Conservation (phyloP, 2,888 invertebrate genomes). For the Philhelius pedissequus region DNA sequence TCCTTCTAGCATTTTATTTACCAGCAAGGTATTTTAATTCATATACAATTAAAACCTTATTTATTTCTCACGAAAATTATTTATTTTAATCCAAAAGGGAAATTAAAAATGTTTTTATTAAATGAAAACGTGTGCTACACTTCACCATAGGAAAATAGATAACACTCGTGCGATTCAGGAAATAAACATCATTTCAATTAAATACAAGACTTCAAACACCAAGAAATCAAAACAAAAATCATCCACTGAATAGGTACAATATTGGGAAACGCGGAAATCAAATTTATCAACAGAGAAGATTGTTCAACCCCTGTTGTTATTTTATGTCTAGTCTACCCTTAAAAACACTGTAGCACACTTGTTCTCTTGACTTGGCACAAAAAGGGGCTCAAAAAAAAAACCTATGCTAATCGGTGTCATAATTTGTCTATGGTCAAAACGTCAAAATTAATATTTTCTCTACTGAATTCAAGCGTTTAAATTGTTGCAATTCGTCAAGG, state of each 20-base stretch:
- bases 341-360: conserved; percentile 6
- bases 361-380: not conserved
- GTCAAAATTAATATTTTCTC: conserved; percentile 53
- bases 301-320: not conserved
- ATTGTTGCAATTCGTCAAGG: conserved; percentile 48
- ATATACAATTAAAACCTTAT: no score
- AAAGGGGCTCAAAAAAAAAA: not conserved
- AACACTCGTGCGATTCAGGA: not conserved
- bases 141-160: not conserved
- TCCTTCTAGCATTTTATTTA: no score
- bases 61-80: not conserved
- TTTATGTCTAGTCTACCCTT: not conserved
- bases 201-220: not conserved
- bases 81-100: conserved; percentile 7
- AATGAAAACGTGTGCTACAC: not conserved
- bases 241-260: not conserved
- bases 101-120: conserved; percentile 30
- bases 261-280: not conserved
- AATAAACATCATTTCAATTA: not conserved
- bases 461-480: conserved; percentile 34
- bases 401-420: conserved; percentile 52
- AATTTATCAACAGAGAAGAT: not conserved
- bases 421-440: conserved; percentile 50
- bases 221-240: not conserved
- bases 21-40: no score